These are phyloP conservation scores for Carollia perspicillata DNA, from an alignment of 2,113 vertebrate genomes.

Conservation along the genomic window DNA sequence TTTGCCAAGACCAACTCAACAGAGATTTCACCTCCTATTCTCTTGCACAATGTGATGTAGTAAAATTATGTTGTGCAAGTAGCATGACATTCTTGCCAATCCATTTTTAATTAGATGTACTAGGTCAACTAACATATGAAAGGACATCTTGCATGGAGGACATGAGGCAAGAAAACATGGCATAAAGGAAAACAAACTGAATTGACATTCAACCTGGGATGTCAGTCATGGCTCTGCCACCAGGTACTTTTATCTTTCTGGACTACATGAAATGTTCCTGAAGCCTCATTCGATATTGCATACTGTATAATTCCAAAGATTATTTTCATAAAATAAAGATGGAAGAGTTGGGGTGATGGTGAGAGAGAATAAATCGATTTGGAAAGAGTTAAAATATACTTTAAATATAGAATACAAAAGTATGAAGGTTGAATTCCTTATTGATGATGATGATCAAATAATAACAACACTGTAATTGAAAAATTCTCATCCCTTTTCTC, in stretches of 20 bases:
- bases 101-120: slow-evolving; percentile 47
- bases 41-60: slow-evolving; percentile 53
- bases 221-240: neutral
- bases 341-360: neutral
- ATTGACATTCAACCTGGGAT: neutral
- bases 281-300: neutral
- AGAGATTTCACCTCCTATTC: slow-evolving; percentile 59
- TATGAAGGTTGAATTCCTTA: neutral
- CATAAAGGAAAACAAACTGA: neutral
- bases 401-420: neutral
- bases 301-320: no score
- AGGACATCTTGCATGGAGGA: slow-evolving; percentile 32
- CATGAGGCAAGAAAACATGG: neutral
- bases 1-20: neutral
- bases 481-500: neutral
- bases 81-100: slow-evolving; percentile 55
- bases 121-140: slow-evolving; percentile 56
- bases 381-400: neutral
- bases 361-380: neutral
- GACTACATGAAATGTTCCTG: neutral
- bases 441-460: neutral
- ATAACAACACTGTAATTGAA: neutral
- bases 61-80: slow-evolving; percentile 53
- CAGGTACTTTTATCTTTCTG: neutral
- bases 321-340: neutral